Evolutionary conservation across 2,113 vertebrate genomes (phyloP), one percentile per base, ranked within the genome.

Genomic region (Notarius quadriscutis): DNA sequence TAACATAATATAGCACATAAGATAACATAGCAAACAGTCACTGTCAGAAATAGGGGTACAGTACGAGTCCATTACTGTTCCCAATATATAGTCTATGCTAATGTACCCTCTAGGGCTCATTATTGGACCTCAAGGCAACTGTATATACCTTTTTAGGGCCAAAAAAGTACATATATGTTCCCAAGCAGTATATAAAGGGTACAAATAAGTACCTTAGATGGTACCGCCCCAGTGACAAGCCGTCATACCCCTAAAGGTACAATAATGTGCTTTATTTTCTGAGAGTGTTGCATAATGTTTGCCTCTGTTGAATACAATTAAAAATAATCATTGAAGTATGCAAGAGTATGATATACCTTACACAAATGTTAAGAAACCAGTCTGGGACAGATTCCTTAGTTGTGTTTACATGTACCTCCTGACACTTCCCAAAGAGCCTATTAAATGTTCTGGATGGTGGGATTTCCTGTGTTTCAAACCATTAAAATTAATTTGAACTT

Each of bases 1-100:
- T 25, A 92, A 87, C 90, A 88, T 20, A 5, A 50, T 1, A 75
- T 11, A 86, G 87, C 84, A 78, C 81, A 89, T 88, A 88, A 41
- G 4, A 72, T 18, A 9, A 7, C 5, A 41, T 41, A 72, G 1
- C 14, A 30, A 15, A 69, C 15, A 27, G 17, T 27, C 34, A 41
- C 34, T 41, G 34, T 41, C 34, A 41, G 34, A 41, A 41, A 41
- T 41, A 41, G 34, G 34, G 34, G 34, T 41, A 41, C 34, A 41
- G 34, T 41, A 41, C 2, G 34, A 41, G 34, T 41, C 34, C 34
- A 41, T 41, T 41, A 41, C 34, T 41, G 34, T 41, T 41, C 34
- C 34, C 34, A 41, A 41, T 41, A 2, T 41, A 41, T 41, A 41
- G 34, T 41, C 34, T 41, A 41, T 2, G 2, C 34, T 41, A 41